A percentile compares a stretch with the other conserved stretches of the same genome.
Conservation (phyloP, 2,113 vertebrate genomes). For the Megaleporinus macrocephalus region DNA sequence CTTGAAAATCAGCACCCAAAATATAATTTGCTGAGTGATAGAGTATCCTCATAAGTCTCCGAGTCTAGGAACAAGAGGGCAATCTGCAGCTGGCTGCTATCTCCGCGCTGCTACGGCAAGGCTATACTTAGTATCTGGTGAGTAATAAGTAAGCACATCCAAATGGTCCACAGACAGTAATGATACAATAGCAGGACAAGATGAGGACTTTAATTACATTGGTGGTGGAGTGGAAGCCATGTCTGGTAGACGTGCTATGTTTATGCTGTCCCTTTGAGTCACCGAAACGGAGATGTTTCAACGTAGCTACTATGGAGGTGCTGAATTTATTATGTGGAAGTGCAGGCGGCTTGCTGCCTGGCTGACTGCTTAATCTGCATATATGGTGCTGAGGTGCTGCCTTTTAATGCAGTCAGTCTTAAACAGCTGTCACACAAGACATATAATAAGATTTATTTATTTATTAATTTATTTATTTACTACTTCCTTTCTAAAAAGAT, state of each 20-base stretch:
- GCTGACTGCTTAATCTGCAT: not conserved
- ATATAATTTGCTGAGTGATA: conserved; percentile 45
- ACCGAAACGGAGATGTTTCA: conserved; percentile 48
- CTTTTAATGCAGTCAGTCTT: not conserved
- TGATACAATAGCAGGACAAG: conserved; percentile 76
- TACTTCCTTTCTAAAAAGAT: too few relatives aligned
- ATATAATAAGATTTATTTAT: not conserved
- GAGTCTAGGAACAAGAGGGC: conserved; percentile 59
- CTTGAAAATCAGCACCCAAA: conserved; percentile 57
- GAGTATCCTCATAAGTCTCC: conserved; percentile 66
- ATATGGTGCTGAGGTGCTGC: not conserved
- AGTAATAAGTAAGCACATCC: conserved; percentile 76
- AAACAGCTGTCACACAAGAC: conserved; percentile 12
- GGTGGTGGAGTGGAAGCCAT: conserved; percentile 61
- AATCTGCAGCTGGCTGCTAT: conserved; percentile 74
- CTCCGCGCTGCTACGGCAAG: conserved; percentile 61
- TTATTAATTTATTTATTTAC: not conserved
- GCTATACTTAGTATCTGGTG: conserved; percentile 77
- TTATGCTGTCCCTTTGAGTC: conserved; percentile 64
- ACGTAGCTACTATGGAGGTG: conserved; percentile 16
- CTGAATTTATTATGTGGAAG: not conserved
- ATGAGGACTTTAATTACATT: conserved; percentile 75
- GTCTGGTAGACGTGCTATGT: conserved; percentile 69
- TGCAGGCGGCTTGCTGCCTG: not conserved
- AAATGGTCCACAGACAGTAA: conserved; percentile 71